Evolutionary conservation across 1,140 invertebrate genomes (phyloP), one percentile per base, ranked within the genome.

Genomic region (Papilio dardanus): DNA sequence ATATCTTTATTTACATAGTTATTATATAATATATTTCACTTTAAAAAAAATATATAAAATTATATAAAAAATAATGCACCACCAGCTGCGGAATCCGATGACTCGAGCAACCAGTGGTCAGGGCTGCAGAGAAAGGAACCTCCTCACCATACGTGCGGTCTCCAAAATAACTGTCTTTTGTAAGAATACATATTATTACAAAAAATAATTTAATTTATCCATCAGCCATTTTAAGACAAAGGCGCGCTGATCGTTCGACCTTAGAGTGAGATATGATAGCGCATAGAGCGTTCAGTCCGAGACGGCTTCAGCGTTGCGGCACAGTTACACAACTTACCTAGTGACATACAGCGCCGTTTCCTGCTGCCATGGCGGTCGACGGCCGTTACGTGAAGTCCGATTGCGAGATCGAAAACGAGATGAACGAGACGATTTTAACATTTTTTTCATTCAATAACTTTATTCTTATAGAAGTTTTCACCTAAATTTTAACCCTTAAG

Each of bases 271-370:
- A n/a, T 30, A 66, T 35, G 0, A 40, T 33, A 30, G 8, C 5
- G 62, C 10, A 19, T 40, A 40, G 21, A 19, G 21, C 33, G 19
- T 24, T 33, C 7, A 35, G 21, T 40, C 67, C 42, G 31, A 19
- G 66, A n/a, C 31, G 16, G 35, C 33, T 37, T 69, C 33, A 35
- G 31, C 31, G 67, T 69, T 69, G 35, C 67, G 31, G 67, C 67
- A 69, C 33, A 10, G 35, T 69, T 69, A 40, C 67, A 40, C 67
- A 69, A 69, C 67, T 69, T 69, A 69, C 67, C 67, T 24, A 69
- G 67, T 69, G 67, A 69, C 67, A 69, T 69, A 69, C 67, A 69
- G 67, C 67, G 67, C n/a, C n/a, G 67, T 40, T 69, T 69, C 67
- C 67, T 69, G 67, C 67, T 69, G 67, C 31, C 10, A 35, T 66